Evolutionary conservation across 1,140 invertebrate genomes (phyloP).

Genomic region (Diploscapter pachys): DNA sequence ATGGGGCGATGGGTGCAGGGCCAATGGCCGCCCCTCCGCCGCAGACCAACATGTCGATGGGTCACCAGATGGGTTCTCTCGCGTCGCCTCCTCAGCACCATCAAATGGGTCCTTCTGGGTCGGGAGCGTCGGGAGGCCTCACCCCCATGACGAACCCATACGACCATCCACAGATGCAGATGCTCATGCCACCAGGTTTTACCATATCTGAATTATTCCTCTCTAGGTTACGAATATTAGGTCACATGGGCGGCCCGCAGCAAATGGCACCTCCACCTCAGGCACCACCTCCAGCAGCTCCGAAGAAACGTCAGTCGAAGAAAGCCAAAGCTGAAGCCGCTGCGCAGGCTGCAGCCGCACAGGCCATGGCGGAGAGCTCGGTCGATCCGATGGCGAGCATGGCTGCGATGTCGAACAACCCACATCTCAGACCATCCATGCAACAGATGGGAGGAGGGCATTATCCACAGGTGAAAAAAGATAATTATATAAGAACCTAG

Average conservation of each 20-base stretch:
- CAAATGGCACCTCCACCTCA: constrained; percentile 13
- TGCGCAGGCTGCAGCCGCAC: constrained; percentile 12
- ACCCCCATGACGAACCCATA: constrained; percentile 26
- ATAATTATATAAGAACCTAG: not conserved
- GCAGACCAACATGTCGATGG: not conserved
- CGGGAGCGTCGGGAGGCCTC: constrained; percentile 5
- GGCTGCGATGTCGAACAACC: constrained; percentile 34
- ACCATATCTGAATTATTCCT: not conserved
- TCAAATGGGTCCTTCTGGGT: not conserved
- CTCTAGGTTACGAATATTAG: not conserved
- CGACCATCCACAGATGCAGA: constrained; percentile 26
- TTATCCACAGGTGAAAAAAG: not conserved
- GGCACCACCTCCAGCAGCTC: constrained; percentile 6
- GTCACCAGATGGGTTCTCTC: not conserved
- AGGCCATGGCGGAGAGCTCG: not conserved
- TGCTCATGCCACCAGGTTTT: constrained; percentile 18
- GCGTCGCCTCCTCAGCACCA: constrained; percentile 13
- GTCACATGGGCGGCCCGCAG: not conserved
- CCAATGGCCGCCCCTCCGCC: constrained; percentile 17
- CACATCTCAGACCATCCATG: constrained; percentile 21
- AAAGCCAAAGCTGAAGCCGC: constrained; percentile 15
- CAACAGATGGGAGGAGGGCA: not conserved
- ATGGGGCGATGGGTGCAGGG: not conserved
- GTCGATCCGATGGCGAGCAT: constrained; percentile 33
- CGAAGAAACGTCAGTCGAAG: constrained; percentile 18